Evolutionary conservation across 2,888 invertebrate genomes (phyloP).

Genomic region (Cryptophagus acutangulus): DNA sequence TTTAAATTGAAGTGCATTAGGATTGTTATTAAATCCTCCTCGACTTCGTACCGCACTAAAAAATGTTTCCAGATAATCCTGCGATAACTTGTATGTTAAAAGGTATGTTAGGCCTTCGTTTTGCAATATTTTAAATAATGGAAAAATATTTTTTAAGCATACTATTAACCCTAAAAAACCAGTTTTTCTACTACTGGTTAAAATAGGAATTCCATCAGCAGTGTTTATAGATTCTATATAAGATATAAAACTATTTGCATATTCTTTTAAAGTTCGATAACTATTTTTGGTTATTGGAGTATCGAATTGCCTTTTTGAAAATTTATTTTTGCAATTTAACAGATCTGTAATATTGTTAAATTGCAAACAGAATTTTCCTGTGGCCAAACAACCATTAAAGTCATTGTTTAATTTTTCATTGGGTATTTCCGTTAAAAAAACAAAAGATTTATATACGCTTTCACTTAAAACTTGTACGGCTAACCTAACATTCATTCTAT

Average conservation of each 20-base stretch:
- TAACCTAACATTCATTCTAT: slow-evolving; percentile 21
- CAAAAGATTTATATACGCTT: slow-evolving; percentile 17
- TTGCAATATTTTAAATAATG: slow-evolving; percentile 1
- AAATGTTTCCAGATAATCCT: slow-evolving; percentile 24
- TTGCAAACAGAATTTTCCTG: slow-evolving; percentile 16
- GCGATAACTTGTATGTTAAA: slow-evolving; percentile 15
- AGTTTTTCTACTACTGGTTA: slow-evolving; percentile 17
- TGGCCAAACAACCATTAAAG: no score
- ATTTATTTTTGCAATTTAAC: slow-evolving; percentile 21
- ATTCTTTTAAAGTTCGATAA: not conserved
- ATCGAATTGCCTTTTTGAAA: not conserved
- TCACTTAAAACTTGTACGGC: slow-evolving; percentile 21
- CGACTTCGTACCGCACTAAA: slow-evolving; percentile 19
- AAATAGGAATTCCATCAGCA: slow-evolving; percentile 4
- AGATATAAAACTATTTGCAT: not conserved
- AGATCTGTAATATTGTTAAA: slow-evolving; percentile 31
- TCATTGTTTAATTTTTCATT: slow-evolving; percentile 8
- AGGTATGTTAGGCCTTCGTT: slow-evolving; percentile 7
- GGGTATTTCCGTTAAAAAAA: slow-evolving; percentile 9
- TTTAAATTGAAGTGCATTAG: slow-evolving; percentile 20
- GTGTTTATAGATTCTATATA: not conserved
- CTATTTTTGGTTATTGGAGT: not conserved
- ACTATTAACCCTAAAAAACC: slow-evolving; percentile 25
- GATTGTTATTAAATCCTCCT: slow-evolving; percentile 22
- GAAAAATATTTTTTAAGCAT: slow-evolving; percentile 13